phyloP scores from a whole-genome alignment of 2,113 vertebrate species.

The Aramus guarauna region DNA sequence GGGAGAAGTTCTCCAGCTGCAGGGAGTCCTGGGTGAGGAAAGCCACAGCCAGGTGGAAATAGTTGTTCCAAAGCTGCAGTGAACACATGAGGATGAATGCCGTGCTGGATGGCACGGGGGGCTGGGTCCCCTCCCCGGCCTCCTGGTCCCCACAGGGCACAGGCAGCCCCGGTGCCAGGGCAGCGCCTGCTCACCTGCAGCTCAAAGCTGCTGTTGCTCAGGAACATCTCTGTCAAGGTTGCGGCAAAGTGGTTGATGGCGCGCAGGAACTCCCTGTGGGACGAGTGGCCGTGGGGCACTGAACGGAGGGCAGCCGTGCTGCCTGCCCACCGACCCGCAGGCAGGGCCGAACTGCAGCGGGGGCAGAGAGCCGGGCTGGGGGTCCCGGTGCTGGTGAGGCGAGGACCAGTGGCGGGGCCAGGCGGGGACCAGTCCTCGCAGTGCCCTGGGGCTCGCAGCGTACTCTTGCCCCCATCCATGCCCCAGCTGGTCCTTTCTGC shows the following conservation, averaged over 20 bases:
- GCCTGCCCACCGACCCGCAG: neutral
- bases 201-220: constrained; percentile 43
- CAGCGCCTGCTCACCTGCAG: constrained; percentile 36
- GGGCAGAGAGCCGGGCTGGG: neutral
- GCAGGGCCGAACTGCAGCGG: neutral
- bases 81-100: neutral
- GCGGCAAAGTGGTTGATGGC: constrained; percentile 54
- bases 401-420: too few species aligned
- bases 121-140: neutral
- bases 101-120: neutral
- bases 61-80: constrained; percentile 60
- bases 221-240: constrained; percentile 39
- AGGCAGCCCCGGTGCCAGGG: neutral
- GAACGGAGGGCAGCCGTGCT: rapidly evolving
- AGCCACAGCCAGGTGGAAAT: constrained; percentile 66
- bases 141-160: rapidly evolving
- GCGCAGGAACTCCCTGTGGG: constrained; percentile 51
- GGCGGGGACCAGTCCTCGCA: neutral
- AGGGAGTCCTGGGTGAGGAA: constrained; percentile 69
- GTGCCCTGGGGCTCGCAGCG: neutral
- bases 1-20: constrained; percentile 69
- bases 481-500: neutral
- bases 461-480: neutral
- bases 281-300: rapidly evolving
- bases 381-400: rapidly evolving